Evolutionary conservation across 2,888 invertebrate genomes (phyloP).

Genomic region (Drosophila nr. perissopoda): DNA sequence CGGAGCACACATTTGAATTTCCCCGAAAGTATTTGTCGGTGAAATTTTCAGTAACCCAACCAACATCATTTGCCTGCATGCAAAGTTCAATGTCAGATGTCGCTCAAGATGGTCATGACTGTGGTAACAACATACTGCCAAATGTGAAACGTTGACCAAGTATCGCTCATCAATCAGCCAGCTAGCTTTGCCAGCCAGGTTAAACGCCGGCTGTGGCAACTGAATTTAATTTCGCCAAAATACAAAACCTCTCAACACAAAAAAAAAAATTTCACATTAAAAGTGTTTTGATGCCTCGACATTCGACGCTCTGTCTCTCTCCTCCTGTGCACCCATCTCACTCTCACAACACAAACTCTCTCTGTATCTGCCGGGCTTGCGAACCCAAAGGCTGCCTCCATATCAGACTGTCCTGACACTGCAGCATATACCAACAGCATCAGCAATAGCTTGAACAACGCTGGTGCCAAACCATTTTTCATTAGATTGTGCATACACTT

Average conservation of each 20-base stretch:
- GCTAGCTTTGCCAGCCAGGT: slow-evolving; percentile 28
- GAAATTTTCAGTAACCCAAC: slow-evolving; percentile 46
- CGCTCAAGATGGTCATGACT: slow-evolving; percentile 63
- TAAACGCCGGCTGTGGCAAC: slow-evolving; percentile 24
- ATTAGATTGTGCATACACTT: slow-evolving; percentile 41
- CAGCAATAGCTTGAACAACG: background rate
- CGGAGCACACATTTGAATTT: slow-evolving; percentile 29
- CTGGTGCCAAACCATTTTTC: slow-evolving; percentile 40
- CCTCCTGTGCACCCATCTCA: background rate
- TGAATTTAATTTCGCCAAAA: slow-evolving; percentile 28
- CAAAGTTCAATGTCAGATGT: slow-evolving; percentile 76
- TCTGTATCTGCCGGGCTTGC: background rate
- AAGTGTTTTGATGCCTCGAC: slow-evolving; percentile 54
- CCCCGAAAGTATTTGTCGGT: slow-evolving; percentile 60
- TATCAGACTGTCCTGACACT: slow-evolving; percentile 34
- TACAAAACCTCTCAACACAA: background rate
- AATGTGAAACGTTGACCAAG: slow-evolving; percentile 33
- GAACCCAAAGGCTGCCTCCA: slow-evolving; percentile 22
- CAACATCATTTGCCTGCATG: slow-evolving; percentile 25
- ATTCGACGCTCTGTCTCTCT: slow-evolving; percentile 23
- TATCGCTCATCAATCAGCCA: slow-evolving; percentile 65
- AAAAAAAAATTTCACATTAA: slow-evolving; percentile 44
- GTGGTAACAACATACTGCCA: slow-evolving; percentile 20
- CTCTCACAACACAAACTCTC: slow-evolving; percentile 2
- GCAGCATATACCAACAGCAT: slow-evolving; percentile 26